Conservation (phyloP, 2,797 vertebrate genomes). For the Sebastes itinus region DNA sequence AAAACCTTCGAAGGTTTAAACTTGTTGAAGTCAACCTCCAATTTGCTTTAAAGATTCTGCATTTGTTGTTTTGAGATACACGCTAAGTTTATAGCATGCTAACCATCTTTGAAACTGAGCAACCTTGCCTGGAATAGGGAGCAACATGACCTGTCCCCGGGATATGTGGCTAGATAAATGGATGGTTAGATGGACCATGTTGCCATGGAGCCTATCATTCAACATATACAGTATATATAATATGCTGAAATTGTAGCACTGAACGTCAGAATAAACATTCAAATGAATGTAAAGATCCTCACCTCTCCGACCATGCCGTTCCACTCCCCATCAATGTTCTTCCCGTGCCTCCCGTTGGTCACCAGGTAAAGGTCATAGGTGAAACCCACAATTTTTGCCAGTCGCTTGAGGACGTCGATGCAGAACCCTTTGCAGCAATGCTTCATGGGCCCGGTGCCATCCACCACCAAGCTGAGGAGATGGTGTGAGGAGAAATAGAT, state of each 20-base stretch:
- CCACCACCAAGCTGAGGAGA: conserved; percentile 72
- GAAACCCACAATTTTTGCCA: conserved; percentile 93
- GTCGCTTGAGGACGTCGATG: conserved; percentile 94
- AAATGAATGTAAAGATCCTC: background rate
- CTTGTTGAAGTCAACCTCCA: background rate
- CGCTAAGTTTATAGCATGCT: background rate
- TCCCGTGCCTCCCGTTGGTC: conserved; percentile 94
- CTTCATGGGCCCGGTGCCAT: conserved; percentile 84
- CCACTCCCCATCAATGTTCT: conserved; percentile 95
- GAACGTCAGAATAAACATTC: background rate
- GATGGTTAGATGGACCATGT: background rate
- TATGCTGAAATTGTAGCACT: too few relatives aligned
- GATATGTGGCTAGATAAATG: background rate
- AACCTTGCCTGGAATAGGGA: background rate
- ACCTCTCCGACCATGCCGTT: conserved; percentile 98
- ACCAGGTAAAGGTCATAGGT: conserved; percentile 97
- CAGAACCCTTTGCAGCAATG: conserved; percentile 97
- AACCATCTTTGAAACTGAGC: background rate
- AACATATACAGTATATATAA: background rate
- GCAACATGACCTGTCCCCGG: background rate
- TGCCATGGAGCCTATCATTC: background rate
- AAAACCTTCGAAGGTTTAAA: background rate
- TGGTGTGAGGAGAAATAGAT: background rate
- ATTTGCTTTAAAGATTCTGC: background rate
- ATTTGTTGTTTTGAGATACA: background rate